These are phyloP conservation scores for Gymnoscopelus microlampas DNA, from an alignment of 2,797 vertebrate species.

Conservation along the genomic window DNA sequence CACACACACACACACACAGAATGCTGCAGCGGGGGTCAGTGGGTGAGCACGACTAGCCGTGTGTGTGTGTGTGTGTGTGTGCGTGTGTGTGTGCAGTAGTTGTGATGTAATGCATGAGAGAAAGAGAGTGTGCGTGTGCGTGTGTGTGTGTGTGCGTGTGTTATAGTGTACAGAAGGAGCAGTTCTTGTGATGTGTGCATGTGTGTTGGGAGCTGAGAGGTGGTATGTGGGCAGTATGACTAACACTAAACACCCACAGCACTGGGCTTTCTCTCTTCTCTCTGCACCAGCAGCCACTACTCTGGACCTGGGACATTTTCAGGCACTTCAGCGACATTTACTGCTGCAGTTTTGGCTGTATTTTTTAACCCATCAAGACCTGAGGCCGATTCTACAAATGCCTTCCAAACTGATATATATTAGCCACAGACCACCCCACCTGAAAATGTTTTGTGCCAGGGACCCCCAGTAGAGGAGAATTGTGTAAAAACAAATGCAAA, in stretches of 20 bases:
- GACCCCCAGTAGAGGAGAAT: no score
- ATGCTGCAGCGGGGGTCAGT: conserved; percentile 48
- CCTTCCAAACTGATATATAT: no score
- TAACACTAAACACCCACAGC: conserved; percentile 64
- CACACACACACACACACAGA: background rate
- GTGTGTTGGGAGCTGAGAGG: conserved; percentile 65
- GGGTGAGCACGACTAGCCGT: conserved; percentile 43
- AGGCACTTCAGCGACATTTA: no score
- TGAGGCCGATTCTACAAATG: no score
- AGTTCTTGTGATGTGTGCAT: background rate
- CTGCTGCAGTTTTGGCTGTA: no score
- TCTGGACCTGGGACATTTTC: no score
- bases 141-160: conserved; percentile 25
- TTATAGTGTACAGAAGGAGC: background rate
- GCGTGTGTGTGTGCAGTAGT: background rate
- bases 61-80: conserved; percentile 17
- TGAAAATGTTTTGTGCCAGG: no score
- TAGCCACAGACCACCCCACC: no score
- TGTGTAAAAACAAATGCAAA: no score
- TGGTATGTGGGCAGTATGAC: conserved; percentile 72
- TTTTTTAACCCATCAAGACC: no score
- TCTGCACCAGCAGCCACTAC: background rate
- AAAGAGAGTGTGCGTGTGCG: conserved; percentile 2
- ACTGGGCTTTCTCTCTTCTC: conserved; percentile 46
- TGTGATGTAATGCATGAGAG: no score